Evolutionary conservation across 2,888 invertebrate species (phyloP), one percentile per base, ranked within the genome.

Genomic region (Lasioglossum malachurum): DNA sequence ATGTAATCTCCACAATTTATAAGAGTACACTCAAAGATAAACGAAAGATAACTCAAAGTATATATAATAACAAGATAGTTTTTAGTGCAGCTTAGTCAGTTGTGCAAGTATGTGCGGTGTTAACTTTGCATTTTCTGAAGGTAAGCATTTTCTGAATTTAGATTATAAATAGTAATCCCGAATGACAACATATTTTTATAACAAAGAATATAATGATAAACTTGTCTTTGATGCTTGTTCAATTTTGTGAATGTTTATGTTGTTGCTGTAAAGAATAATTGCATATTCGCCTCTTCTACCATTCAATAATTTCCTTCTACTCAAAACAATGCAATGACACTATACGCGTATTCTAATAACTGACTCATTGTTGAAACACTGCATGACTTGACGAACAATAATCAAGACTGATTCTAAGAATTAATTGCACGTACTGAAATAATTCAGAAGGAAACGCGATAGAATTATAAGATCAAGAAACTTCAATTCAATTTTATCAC

Each of bases 301-400:
- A 49, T n/a, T 49, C n/a, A 57, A 46, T 53, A 53, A 49, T 46
- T 57, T 64, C 49, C 10, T 44, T 19, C 5, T 79, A 67, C 71
- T 23, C 41, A 67, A 78, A 76, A 80, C 60, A 72, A 46, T 71
- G 23, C 27, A 72, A 72, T 41, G 71, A 69, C 41, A 14, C 41
- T 64, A 8, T 35, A 31, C 16, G 27, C 71, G 57, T 41, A 46
- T 71, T 80, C n/a, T 79, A 64, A 46, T 49, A 71, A 73, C 74
- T 87, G 80, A 87, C 23, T 87, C 75, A 87, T 83, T 87, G 46
- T 67, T 86, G 67, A 82, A 85, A 57, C 38, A 80, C 35, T 38
- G 16, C 19, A 60, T 73, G 80, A 77, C 44, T 79, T 72, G 12
- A 16, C 67, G 73, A 46, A 19, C 53, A 72, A n/a, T 27, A 69